A percentile compares a stretch with the other conserved stretches of the same genome.
Conservation (phyloP, 2,113 vertebrate genomes). For the Paralichthys olivaceus region DNA sequence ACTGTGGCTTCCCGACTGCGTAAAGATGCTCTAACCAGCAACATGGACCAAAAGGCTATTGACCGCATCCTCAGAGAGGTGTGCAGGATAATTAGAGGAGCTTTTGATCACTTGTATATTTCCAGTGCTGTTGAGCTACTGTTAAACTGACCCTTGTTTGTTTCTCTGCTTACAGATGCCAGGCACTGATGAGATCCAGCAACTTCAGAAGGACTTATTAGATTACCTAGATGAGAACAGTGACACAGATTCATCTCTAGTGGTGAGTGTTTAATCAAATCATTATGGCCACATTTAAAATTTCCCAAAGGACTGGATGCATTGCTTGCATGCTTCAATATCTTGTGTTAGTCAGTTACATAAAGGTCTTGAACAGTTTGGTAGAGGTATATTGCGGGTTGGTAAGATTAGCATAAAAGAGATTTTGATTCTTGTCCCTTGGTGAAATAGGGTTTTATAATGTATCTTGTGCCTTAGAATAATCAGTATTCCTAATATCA, state of each 20-base stretch:
- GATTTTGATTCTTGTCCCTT: not conserved
- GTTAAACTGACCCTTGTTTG: conserved; percentile 9
- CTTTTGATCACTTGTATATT: not conserved
- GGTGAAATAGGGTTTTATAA: not conserved
- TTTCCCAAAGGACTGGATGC: not conserved
- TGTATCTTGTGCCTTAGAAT: not conserved
- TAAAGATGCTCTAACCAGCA: conserved; percentile 95
- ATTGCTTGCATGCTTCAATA: not conserved
- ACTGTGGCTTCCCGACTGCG: conserved; percentile 95
- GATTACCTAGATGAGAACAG: conserved; percentile 92
- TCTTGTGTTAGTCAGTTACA: no score
- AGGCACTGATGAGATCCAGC: conserved; percentile 91
- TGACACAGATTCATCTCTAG: conserved; percentile 90
- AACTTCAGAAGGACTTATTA: conserved; percentile 93
- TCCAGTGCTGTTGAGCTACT: not conserved
- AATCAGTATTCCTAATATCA: not conserved
- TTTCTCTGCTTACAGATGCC: conserved; percentile 56
- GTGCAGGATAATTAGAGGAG: conserved; percentile 11
- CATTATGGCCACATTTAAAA: not conserved
- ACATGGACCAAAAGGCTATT: conserved; percentile 95
- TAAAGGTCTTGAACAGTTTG: not conserved
- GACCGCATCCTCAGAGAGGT: conserved; percentile 95
- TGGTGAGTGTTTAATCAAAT: conserved; percentile 82
- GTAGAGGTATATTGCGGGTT: not conserved
- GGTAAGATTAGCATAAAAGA: not conserved